These are phyloP conservation scores for Pantherophis alleghaniensis DNA, from an alignment of 2,797 vertebrate genomes.

Conservation along the genomic window DNA sequence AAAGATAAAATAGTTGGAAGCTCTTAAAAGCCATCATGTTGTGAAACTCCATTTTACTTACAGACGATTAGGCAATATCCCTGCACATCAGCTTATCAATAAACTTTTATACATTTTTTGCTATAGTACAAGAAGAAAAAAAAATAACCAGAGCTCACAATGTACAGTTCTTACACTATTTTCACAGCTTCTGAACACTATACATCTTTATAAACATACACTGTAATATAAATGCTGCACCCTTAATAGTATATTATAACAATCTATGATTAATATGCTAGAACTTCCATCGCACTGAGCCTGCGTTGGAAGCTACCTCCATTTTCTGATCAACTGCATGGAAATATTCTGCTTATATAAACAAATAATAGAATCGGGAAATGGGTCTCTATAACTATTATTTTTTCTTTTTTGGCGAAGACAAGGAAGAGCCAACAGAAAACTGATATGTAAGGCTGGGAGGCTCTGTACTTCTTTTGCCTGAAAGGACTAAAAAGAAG, in stretches of 20 bases:
- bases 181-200: slow-evolving; percentile 89
- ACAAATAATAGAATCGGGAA: slow-evolving; percentile 4
- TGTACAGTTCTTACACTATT: slow-evolving; percentile 80
- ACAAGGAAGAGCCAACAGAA: not conserved
- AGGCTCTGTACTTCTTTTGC: not conserved
- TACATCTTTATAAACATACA: slow-evolving; percentile 84
- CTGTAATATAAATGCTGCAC: slow-evolving; percentile 83
- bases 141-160: slow-evolving; percentile 78
- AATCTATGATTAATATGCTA: slow-evolving; percentile 79
- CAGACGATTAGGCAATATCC: slow-evolving; percentile 84
- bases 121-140: slow-evolving; percentile 77
- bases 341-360: slow-evolving; percentile 22
- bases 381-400: not conserved
- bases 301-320: slow-evolving; percentile 50
- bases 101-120: slow-evolving; percentile 74
- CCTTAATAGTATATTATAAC: slow-evolving; percentile 78
- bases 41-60: slow-evolving; percentile 78
- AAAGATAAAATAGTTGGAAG: slow-evolving; percentile 76
- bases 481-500: not conserved
- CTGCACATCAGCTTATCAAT: slow-evolving; percentile 79
- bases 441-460: not conserved
- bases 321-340: slow-evolving; percentile 29
- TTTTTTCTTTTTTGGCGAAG: not conserved
- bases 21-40: slow-evolving; percentile 73
- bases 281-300: slow-evolving; percentile 72